Base-by-base conservation (phyloP, 2,113 vertebrate species). In the Corythoichthys haematopterus region DNA sequence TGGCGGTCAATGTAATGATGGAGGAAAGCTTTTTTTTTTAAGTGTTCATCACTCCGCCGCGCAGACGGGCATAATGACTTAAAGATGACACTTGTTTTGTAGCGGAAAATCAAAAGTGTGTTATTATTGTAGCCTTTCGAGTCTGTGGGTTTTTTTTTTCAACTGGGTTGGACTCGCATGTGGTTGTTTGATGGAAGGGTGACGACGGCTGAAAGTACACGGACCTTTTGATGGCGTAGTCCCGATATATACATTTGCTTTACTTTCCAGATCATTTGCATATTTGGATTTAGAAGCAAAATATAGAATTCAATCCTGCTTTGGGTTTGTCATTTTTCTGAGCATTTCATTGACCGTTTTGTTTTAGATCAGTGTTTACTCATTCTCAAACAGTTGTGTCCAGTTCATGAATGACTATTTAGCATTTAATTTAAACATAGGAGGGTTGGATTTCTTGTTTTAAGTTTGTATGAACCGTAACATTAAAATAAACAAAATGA, bases 21-120 rank as follows among this genome's bases (percentile, higher is more conserved):
- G 68, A 59, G 62, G 74, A 28, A 36, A 57, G 55, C 53, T 56
- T 14, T 56, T 56, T 56, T 2, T 35, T 56, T 56, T 13, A 6
- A 12, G 53, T 1, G 72, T 69, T 64, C 75, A 68, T 88, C 83
- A 80, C 76, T 87, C 79, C 72, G 70, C 80, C 67, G 76, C 67
- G 62, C 14, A 14, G 35, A 40, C 57, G 9, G 15, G 3, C 15
- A 43, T 75, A 65, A 80, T 82, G 77, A 43, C 58, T 78, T 61
- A 20, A 61, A 45, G 40, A 43, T 46, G n/a, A 13, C 38, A 45
- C 55, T 57, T 57, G 55, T 57, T 57, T 35, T 36, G 33, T 28
- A 20, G 59, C 16, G 10, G 59, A 43, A 28, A 62, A 62, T 15
- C 38, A 57, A 57, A 11, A 28, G 59, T 9, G 9, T 69, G 38